Evolutionary conservation across 1,140 invertebrate genomes (phyloP).

Genomic region (Dendroctonus valens): DNA sequence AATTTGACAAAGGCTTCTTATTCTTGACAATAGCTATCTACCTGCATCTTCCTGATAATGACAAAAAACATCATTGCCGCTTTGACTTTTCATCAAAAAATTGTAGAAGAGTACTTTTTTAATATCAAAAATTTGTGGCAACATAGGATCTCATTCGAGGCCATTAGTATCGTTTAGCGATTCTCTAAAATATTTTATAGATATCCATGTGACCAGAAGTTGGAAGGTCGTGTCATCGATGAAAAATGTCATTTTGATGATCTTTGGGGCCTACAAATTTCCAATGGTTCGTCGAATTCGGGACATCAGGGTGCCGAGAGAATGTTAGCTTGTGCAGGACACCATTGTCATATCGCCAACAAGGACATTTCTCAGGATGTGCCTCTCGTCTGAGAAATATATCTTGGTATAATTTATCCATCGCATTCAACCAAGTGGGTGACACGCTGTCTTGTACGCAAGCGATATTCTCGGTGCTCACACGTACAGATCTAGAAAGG

Average conservation of each 20-base stretch:
- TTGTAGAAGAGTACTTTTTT: no score
- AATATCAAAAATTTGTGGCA: no score
- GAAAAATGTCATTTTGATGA: conserved; percentile 14
- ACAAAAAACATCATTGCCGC: no score
- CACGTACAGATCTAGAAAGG: conserved; percentile 31
- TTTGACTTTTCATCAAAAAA: no score
- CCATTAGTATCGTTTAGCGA: conserved; percentile 41
- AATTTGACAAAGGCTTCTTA: no score
- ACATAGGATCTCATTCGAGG: conserved; percentile 41
- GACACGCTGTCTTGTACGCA: background rate
- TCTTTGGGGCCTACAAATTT: conserved; percentile 31
- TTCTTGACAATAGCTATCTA: no score
- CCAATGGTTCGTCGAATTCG: conserved; percentile 16
- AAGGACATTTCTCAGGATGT: conserved; percentile 28
- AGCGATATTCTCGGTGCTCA: conserved; percentile 12
- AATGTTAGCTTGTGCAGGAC: conserved; percentile 27
- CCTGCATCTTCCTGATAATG: no score
- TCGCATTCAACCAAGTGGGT: background rate
- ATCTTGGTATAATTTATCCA: conserved; percentile 19
- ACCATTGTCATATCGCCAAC: conserved; percentile 24
- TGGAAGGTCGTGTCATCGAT: conserved; percentile 13
- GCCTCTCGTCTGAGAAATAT: conserved; percentile 13
- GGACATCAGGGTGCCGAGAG: conserved; percentile 3
- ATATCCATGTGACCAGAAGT: conserved; percentile 38
- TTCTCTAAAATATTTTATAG: conserved; percentile 39